Percentiles rank a stretch among this genome's conserved stretches.
Evolutionary conservation across 2,113 vertebrate genomes (phyloP).

Genomic region (Circaetus gallicus): DNA sequence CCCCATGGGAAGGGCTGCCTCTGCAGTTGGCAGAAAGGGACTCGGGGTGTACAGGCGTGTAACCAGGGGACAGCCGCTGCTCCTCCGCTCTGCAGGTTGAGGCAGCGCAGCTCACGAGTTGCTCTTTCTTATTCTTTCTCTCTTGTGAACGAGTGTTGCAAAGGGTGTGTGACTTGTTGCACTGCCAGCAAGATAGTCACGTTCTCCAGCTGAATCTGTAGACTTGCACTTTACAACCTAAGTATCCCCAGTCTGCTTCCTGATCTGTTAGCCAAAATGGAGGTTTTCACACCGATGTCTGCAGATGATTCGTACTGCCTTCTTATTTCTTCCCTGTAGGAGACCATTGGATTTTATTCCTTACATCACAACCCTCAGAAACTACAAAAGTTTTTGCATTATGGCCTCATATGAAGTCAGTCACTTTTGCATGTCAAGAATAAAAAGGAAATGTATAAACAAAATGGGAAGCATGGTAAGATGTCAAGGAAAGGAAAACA

Average conservation of each 20-base stretch:
- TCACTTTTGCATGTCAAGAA: not conserved
- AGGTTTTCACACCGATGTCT: not conserved
- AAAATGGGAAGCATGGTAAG: not conserved
- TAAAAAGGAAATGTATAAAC: not conserved
- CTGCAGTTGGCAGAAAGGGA: not conserved
- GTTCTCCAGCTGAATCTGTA: not conserved
- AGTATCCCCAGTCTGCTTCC: not conserved
- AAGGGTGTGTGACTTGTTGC: not conserved
- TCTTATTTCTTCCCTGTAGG: not conserved
- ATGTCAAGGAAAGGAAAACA: not conserved
- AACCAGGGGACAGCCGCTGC: not conserved
- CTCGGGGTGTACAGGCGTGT: not conserved
- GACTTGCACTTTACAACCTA: not conserved
- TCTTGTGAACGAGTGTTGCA: not conserved
- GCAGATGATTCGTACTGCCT: not conserved
- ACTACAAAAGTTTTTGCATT: not conserved
- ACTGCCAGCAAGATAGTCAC: not conserved
- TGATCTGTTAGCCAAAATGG: not conserved
- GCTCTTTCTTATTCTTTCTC: not conserved
- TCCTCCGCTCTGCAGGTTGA: not conserved
- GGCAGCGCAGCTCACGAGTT: fast-evolving
- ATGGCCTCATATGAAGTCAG: not conserved
- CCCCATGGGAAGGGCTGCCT: not conserved
- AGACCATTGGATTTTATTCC: not conserved
- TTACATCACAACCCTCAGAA: not conserved